Evolutionary conservation across 2,888 invertebrate species (phyloP).

Genomic region (Teinopalpus imperialis): DNA sequence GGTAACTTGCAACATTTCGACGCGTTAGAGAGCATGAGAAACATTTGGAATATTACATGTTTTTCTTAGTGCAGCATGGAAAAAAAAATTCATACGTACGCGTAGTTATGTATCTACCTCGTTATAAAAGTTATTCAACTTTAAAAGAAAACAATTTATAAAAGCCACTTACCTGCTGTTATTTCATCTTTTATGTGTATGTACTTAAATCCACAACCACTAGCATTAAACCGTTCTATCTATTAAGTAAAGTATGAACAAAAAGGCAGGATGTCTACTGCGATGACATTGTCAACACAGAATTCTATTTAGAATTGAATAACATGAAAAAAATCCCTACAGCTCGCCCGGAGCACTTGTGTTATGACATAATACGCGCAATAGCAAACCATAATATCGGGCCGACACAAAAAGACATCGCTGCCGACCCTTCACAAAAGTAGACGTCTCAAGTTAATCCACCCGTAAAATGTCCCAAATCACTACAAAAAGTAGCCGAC

Average conservation of each 20-base stretch:
- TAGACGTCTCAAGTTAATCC: slow-evolving; percentile 72
- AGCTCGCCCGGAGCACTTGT: slow-evolving; percentile 66
- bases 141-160: too few species aligned
- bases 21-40: too few species aligned
- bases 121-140: too few species aligned
- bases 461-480: slow-evolving; percentile 81
- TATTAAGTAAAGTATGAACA: slow-evolving; percentile 38
- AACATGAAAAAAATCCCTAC: slow-evolving; percentile 57
- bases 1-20: too few species aligned
- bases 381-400: slow-evolving; percentile 71
- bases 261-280: slow-evolving; percentile 73
- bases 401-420: slow-evolving; percentile 70
- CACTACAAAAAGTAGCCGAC: slow-evolving; percentile 72
- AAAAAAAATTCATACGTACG: too few species aligned
- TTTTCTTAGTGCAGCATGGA: too few species aligned
- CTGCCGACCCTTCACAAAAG: slow-evolving; percentile 61
- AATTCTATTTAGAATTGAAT: slow-evolving; percentile 75
- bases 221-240: slow-evolving; percentile 7
- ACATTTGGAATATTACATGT: too few species aligned
- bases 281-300: slow-evolving; percentile 70
- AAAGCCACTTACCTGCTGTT: slow-evolving; percentile 12
- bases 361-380: slow-evolving; percentile 82
- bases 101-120: too few species aligned
- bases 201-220: neutral
- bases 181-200: neutral